Percentiles rank a stretch among this genome's conserved stretches.
Conservation (phyloP, 2,797 vertebrate genomes). For the Crax fasciolata region DNA sequence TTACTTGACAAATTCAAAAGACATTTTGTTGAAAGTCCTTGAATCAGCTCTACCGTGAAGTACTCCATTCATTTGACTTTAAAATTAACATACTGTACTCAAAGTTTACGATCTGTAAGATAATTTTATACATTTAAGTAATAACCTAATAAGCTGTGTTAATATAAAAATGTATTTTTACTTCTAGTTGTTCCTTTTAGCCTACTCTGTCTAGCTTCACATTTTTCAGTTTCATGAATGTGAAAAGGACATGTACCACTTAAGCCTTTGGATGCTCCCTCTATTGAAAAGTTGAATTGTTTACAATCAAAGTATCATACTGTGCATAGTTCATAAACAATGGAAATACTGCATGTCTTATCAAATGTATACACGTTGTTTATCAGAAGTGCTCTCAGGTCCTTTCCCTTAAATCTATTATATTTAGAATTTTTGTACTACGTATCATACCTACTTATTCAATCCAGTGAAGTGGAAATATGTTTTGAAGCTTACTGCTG, state of each 20-base stretch:
- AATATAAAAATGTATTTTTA: neutral
- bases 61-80: neutral
- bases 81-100: neutral
- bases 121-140: neutral
- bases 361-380: neutral
- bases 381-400: neutral
- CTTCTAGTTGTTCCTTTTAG: neutral
- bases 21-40: neutral
- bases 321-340: neutral
- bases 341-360: neutral
- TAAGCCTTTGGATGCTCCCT: neutral
- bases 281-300: neutral
- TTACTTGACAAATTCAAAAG: neutral
- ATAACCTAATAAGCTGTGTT: neutral
- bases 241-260: neutral
- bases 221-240: neutral
- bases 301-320: neutral
- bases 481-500: neutral
- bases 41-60: neutral
- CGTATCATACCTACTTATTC: neutral
- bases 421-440: neutral
- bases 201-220: neutral
- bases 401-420: neutral
- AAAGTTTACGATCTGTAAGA: neutral
- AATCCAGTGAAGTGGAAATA: neutral